Evolutionary conservation across 2,888 invertebrate genomes (phyloP), one percentile per base, ranked within the genome.

Genomic region (Malthinus flaveolus): DNA sequence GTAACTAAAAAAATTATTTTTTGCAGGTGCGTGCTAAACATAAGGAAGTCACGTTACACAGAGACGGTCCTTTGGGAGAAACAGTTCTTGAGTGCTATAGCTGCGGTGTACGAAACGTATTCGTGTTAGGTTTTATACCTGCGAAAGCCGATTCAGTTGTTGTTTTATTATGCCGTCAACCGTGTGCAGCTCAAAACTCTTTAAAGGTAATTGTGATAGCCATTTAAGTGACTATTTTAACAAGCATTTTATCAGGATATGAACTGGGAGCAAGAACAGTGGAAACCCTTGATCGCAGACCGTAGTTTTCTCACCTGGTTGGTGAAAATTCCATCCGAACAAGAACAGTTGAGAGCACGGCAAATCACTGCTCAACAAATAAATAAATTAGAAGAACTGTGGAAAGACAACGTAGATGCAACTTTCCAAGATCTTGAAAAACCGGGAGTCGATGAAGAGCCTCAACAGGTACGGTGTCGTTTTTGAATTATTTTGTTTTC

Each of bases 261-360:
- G 94, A 98, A 97, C 78, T 99, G 98, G 94, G 97, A 98, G 80
- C 97, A 97, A 75, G 95, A 95, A 65, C 95, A 97, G 74, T 98
- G 98, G 98, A 97, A 97, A 78, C 97, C 98, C 0, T 81, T 99
- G 64, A 99, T 99, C 75, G 89, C 93, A 66, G 98, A 98, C 79
- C 91, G 97, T 8, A 93, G 94, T 68, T 96, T 99, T 75, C 81
- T 99, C 42, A 89, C 95, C 0, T 99, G 99, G 99, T 81, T 99
- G 50, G 97, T 97, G 1, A 96, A 96, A 78, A 90, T 96, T n/a
- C 99, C 99, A 10, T 90, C 92, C 0, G 97, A 98, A 74, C 92
- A 97, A 71, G 98, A 99, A 72, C 97, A 97, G 79, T 81, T 95
- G 71, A 84, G 98, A 66, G 96, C 97, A 0, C 86, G 98, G 1